Evolutionary conservation across 1,140 invertebrate species (phyloP).

Genomic region (Microplitis mediator): DNA sequence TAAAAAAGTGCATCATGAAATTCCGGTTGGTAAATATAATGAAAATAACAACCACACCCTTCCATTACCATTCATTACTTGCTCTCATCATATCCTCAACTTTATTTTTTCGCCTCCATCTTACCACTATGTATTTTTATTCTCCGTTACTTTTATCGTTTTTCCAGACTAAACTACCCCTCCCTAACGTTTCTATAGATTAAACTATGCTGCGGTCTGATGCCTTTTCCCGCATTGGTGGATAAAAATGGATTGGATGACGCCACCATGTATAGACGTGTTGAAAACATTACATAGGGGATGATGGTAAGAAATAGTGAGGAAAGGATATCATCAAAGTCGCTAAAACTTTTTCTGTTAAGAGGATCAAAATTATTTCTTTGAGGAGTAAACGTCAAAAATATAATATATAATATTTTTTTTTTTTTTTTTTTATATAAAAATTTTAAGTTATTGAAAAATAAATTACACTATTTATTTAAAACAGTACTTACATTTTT

Average conservation of each 20-base stretch:
- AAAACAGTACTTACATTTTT: neutral
- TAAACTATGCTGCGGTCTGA: slow-evolving; percentile 1
- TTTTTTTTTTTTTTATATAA: neutral
- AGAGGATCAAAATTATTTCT: neutral
- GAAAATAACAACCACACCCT: slow-evolving; percentile 16
- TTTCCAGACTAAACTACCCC: slow-evolving; percentile 19
- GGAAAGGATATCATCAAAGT: neutral
- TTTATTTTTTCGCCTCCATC: neutral
- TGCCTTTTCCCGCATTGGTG: neutral
- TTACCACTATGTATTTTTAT: slow-evolving; percentile 14
- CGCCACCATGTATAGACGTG: neutral
- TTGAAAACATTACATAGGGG: neutral
- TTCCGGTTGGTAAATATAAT: slow-evolving; percentile 18
- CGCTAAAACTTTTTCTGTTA: neutral
- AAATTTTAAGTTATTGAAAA: neutral
- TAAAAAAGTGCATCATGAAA: neutral
- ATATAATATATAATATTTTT: neutral
- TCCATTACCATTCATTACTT: slow-evolving; percentile 9
- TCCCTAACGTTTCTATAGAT: neutral
- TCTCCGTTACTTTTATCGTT: slow-evolving; percentile 25
- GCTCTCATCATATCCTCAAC: neutral
- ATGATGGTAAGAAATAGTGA: neutral
- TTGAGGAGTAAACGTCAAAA: neutral
- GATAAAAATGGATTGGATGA: slow-evolving; percentile 5
- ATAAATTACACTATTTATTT: neutral